Conservation (phyloP, 92 coral and sea anemone genomes). For the Actinostola sp. region DNA sequence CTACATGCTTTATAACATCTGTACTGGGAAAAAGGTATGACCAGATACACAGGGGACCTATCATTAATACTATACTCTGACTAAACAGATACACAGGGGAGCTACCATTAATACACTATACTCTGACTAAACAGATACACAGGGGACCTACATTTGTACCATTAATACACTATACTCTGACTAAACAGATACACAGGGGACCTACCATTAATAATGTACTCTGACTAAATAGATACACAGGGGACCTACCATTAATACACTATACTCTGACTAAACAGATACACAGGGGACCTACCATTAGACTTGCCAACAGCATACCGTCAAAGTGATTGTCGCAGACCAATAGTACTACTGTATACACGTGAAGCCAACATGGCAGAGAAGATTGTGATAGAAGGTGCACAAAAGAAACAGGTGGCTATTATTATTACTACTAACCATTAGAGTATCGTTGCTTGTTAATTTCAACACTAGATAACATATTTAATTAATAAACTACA, state of each 20-base stretch:
- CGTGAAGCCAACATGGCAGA: constrained; percentile 91
- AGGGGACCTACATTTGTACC: no score
- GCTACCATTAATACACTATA: no score
- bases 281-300: constrained; percentile 84
- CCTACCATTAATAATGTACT: no score
- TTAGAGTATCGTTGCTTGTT: not conserved
- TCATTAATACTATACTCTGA: no score
- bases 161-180: no score
- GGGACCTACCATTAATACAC: constrained; percentile 87
- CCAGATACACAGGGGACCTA: not conserved
- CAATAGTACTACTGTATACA: constrained; percentile 89
- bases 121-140: no score
- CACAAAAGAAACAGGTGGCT: constrained; percentile 88
- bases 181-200: no score
- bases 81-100: no score
- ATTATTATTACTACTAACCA: not conserved
- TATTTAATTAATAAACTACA: no score
- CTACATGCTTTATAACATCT: constrained; percentile 88
- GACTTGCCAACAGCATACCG: constrained; percentile 93
- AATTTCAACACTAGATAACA: no score
- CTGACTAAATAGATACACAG: constrained; percentile 87
- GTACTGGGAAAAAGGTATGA: constrained; percentile 90
- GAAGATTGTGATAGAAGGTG: constrained; percentile 81
- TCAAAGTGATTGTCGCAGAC: constrained; percentile 91
- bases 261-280: no score